These are phyloP conservation scores for Sitta carolinensis DNA, from an alignment of 2,797 vertebrate species.

Conservation along the genomic window DNA sequence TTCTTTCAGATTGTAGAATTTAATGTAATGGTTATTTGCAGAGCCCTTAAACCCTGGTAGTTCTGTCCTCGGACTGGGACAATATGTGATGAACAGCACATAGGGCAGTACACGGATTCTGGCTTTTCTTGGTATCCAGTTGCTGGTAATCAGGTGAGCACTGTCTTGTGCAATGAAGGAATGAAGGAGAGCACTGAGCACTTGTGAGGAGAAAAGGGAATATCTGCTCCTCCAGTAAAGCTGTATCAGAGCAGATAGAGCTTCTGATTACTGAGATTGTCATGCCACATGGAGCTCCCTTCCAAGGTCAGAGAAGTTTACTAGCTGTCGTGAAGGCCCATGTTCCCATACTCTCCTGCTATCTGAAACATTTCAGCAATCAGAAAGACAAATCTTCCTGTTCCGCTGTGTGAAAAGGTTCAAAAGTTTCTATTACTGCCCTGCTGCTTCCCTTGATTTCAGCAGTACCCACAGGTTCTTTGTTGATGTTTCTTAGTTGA, in stretches of 20 bases:
- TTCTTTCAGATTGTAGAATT: background rate
- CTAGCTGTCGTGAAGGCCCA: background rate
- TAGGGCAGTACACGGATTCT: background rate
- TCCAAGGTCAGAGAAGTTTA: slow-evolving; percentile 26
- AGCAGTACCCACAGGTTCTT: background rate
- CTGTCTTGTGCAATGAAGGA: background rate
- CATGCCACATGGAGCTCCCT: background rate
- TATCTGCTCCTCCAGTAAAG: background rate
- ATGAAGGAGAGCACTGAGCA: background rate
- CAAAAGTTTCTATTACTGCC: slow-evolving; percentile 29
- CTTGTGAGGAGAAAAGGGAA: background rate
- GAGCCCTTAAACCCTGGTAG: background rate
- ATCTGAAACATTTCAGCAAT: slow-evolving; percentile 29
- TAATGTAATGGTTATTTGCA: background rate
- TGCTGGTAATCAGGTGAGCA: background rate
- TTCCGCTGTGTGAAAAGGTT: background rate
- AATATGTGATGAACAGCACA: background rate
- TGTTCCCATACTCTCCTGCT: background rate
- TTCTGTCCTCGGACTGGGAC: background rate
- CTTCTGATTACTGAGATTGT: slow-evolving; percentile 18
- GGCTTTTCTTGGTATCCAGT: background rate
- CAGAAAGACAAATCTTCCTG: slow-evolving; percentile 30
- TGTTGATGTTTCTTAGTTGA: background rate
- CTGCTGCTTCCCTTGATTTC: slow-evolving; percentile 26
- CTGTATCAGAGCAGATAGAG: slow-evolving; percentile 11